Evolutionary conservation across 2,888 invertebrate genomes (phyloP).

Genomic region (Exocentrus adspersus): DNA sequence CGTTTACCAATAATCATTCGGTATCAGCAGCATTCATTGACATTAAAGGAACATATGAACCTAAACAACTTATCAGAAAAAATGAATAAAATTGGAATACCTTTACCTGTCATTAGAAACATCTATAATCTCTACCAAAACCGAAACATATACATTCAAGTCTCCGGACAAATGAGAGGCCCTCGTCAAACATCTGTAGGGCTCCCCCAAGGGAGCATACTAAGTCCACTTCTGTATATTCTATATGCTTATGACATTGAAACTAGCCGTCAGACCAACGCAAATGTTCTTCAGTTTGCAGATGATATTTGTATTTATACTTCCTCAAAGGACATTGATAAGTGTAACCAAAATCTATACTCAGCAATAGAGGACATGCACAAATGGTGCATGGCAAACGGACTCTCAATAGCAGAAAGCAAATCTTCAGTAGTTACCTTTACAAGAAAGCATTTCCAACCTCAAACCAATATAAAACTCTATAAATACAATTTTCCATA

Average conservation of each 20-base stretch:
- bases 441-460: no score
- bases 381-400: not conserved
- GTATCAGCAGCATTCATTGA: slow-evolving; percentile 1
- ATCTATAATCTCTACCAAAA: not conserved
- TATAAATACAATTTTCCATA: not conserved
- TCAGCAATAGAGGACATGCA: not conserved
- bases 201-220: not conserved
- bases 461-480: not conserved
- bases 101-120: not conserved
- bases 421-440: no score
- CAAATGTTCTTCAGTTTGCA: not conserved
- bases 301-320: not conserved
- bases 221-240: not conserved
- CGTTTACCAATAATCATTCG: not conserved
- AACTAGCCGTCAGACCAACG: not conserved
- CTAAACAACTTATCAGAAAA: not conserved
- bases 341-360: not conserved
- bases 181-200: not conserved
- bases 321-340: not conserved
- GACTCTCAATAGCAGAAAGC: not conserved
- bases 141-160: not conserved
- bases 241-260: not conserved
- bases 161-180: not conserved
- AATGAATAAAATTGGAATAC: not conserved
- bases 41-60: not conserved